Evolutionary conservation across 2,113 vertebrate species (phyloP).

Genomic region (Pygoscelis antarcticus): DNA sequence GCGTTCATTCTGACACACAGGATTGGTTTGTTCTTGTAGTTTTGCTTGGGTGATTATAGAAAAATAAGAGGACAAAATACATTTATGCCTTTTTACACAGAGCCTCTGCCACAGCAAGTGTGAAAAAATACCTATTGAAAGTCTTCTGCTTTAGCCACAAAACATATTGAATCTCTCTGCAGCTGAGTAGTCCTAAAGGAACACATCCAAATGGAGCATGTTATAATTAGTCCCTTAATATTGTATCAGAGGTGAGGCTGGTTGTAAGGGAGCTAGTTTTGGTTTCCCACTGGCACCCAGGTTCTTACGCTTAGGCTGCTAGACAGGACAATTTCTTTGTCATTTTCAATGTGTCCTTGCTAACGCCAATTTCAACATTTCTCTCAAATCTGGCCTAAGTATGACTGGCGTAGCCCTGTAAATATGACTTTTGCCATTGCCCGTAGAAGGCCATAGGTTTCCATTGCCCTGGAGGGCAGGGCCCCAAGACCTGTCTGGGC

Average conservation of each 20-base stretch:
- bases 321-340: background rate
- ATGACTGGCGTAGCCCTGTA: no score
- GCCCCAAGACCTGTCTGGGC: background rate
- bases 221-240: background rate
- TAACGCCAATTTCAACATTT: background rate
- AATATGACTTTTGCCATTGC: accelerated
- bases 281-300: background rate
- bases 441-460: background rate
- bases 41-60: background rate
- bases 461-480: background rate
- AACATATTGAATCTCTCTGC: background rate
- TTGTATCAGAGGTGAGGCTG: background rate
- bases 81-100: background rate
- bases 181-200: background rate
- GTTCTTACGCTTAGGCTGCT: background rate
- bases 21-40: background rate
- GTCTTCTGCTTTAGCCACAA: background rate
- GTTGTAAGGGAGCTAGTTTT: background rate
- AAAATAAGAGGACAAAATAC: background rate
- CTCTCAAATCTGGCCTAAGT: background rate
- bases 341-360: background rate
- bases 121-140: background rate
- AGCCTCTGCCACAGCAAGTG: background rate
- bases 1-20: background rate
- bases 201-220: background rate